These are phyloP conservation scores for Diabrotica balteata DNA, from an alignment of 2,888 invertebrate genomes.

Conservation along the genomic window DNA sequence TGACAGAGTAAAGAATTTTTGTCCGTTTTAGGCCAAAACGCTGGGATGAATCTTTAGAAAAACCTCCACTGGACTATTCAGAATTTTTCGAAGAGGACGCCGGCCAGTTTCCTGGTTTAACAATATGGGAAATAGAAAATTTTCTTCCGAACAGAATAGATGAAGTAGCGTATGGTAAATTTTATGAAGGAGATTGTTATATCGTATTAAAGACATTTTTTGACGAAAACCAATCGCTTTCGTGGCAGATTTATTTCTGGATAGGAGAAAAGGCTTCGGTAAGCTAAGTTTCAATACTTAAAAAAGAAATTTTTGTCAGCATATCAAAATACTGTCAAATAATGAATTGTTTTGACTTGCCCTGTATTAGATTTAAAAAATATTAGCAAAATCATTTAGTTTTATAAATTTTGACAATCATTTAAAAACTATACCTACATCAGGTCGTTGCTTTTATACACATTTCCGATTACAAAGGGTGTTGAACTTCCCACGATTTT, in stretches of 20 bases:
- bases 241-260: slow-evolving; percentile 99
- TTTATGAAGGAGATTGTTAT: slow-evolving; percentile 99
- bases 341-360: no score
- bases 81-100: slow-evolving; percentile 97
- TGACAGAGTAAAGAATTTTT: not conserved
- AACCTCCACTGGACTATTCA: slow-evolving; percentile 95
- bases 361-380: no score
- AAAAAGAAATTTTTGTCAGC: not conserved
- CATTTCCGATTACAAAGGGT: no score
- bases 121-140: slow-evolving; percentile 99
- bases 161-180: slow-evolving; percentile 94
- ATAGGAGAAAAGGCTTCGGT: slow-evolving; percentile 95
- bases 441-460: no score
- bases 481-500: no score
- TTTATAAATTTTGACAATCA: no score
- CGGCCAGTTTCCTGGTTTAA: slow-evolving; percentile 89
- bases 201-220: slow-evolving; percentile 89
- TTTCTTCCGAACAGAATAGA: slow-evolving; percentile 95
- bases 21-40: slow-evolving; percentile 77
- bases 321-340: not conserved
- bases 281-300: slow-evolving; percentile 53
- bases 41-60: slow-evolving; percentile 95
- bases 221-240: slow-evolving; percentile 83
- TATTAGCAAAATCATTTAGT: no score
- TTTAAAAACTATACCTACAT: no score